Evolutionary conservation across 1,140 invertebrate genomes (phyloP), one percentile per base, ranked within the genome.

Genomic region (Leptinotarsa undecemlineata): DNA sequence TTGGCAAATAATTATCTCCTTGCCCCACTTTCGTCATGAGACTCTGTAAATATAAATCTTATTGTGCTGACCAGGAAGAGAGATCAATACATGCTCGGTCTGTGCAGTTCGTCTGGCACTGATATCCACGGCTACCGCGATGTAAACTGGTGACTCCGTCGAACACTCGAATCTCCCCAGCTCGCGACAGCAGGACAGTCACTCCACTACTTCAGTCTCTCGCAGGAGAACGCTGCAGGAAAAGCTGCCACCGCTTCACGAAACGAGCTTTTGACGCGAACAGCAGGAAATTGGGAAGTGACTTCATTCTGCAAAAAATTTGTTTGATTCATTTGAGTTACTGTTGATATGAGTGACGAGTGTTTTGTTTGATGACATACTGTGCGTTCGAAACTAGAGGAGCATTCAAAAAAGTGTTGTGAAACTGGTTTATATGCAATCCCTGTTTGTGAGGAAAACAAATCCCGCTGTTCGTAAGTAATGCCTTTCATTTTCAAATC

Each of bases 361-460:
- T 75, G 47, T 23, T 74, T 68, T 26, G n/a, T 33, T 68, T 23
- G 33, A n/a, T 33, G 33, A 60, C 17, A 67, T 67, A 68, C 57
- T 68, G 67, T 57, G 73, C 68, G 42, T 69, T 68, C 69, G 48
- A 60, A 47, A 68, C 51, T n/a, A 57, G n/a, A 57, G 6, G 51
- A 8, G n/a, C 51, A 19, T 57, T 15, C 3, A 17, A 15, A 57
- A 42, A 60, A 48, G 71, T 42, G 62, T 72, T 68, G 23, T 64
- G 47, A 6, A 14, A 19, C 23, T 23, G 3, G 14, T 48, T 57
- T 72, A 61, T 74, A 77, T 77, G 76, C 76, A 77, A 57, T 72
- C 73, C 57, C 72, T 77, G 72, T 72, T 77, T 60, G 61, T 74
- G 26, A 75, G 76, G 61, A 77, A 77, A 68, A 23, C 70, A 11